Percentiles rank a stretch among this genome's conserved stretches.
phyloP scores from a whole-genome alignment of 2,113 vertebrate genomes.

The Coregonus clupeaformis region DNA sequence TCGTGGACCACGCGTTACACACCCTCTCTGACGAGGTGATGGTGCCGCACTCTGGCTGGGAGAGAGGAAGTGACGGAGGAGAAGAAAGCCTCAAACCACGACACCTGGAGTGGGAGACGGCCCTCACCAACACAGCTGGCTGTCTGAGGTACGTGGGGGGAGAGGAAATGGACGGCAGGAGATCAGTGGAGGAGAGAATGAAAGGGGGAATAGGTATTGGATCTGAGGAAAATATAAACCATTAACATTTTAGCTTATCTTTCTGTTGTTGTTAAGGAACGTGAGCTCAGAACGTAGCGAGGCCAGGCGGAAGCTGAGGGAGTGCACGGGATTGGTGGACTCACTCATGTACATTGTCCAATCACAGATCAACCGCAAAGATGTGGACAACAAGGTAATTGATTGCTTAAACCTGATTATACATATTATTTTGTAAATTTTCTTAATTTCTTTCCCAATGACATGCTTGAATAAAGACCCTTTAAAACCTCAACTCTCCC shows the following conservation, averaged over 20 bases:
- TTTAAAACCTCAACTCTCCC: not conserved
- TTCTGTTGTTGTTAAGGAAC: constrained; percentile 74
- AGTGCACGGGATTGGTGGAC: constrained; percentile 90
- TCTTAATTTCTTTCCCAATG: constrained; percentile 73
- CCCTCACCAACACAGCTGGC: constrained; percentile 95
- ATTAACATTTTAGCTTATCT: too few relatives aligned
- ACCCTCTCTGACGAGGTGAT: constrained; percentile 90
- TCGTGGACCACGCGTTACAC: constrained; percentile 92
- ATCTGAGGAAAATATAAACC: too few relatives aligned
- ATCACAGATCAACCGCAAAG: constrained; percentile 91
- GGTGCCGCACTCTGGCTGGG: constrained; percentile 93
- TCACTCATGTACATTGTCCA: constrained; percentile 92
- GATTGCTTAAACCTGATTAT: too few relatives aligned
- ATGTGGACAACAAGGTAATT: constrained; percentile 91
- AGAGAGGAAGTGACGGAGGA: constrained; percentile 67
- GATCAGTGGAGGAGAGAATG: not conserved
- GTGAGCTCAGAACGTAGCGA: constrained; percentile 96
- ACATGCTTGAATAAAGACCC: too few relatives aligned
- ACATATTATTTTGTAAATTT: not conserved
- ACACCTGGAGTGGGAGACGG: constrained; percentile 92
- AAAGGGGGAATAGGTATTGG: too few relatives aligned
- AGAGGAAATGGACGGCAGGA: not conserved
- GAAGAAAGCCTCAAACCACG: constrained; percentile 90
- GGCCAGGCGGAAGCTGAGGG: constrained; percentile 91
- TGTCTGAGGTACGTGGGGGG: constrained; percentile 86